Evolutionary conservation across 2,797 vertebrate genomes (phyloP), one percentile per base, ranked within the genome.

Genomic region (Gymnocypris eckloni): DNA sequence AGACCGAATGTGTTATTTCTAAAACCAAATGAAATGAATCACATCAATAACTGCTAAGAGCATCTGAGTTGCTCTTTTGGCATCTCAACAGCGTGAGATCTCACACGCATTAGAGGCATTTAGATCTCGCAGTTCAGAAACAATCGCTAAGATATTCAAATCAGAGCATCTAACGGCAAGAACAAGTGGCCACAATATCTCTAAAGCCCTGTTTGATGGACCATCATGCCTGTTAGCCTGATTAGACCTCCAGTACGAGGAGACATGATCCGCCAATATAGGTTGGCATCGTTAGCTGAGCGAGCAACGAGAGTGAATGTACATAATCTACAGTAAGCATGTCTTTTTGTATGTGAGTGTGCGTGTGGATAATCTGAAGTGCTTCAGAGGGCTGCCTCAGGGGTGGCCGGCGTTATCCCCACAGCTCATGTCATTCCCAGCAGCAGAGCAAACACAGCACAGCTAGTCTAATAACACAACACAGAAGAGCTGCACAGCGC

Each of bases 371-470:
- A 6, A 89, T 89, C 79, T 88, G 79, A 83, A 87, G 83, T 69
- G 86, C 90, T 86, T 89, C 90, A 89, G 88, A 86, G 89, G 79
- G 82, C 86, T 87, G 87, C 92, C 91, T 85, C 79, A 78, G 86
- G 91, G 33, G 78, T 52, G 70, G 33, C 22, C 56, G 76, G 69
- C 20, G 12, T 72, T 80, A 54, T 61, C 41, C 73, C 18, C 41
- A 79, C 41, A 79, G 39, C 73, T 77, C 73, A 59, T 69, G 52
- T 77, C 45, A 83, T 50, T 73, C 9, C 71, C 22, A 52, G 45
- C 56, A 83, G 82, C 15, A 0, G 45, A 76, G 73, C 59, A 84
- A 84, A 67, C 82, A 67, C 8, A 25, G 22, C 45, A 67, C 33
- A 69, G 73, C 43, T 67, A 76, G 64, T 39, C 25, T 33, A 41